phyloP scores from a whole-genome alignment of 2,113 vertebrate species.

The Antidorcas marsupialis region DNA sequence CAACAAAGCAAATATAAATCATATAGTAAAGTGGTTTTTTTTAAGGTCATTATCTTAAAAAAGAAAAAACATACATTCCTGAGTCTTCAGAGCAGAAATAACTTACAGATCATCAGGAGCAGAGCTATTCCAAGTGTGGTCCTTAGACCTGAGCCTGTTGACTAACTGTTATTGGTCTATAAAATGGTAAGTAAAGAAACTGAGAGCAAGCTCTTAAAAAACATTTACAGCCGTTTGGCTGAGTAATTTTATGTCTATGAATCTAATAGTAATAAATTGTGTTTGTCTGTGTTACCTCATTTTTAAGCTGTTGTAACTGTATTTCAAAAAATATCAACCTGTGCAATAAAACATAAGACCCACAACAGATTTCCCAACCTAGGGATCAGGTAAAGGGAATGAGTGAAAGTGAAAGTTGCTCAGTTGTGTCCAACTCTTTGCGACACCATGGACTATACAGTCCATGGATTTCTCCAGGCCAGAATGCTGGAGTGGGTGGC shows the following conservation, averaged over 20 bases:
- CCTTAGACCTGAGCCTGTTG: not conserved
- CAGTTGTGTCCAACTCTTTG: not conserved
- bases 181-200: not conserved
- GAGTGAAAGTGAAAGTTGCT: not conserved
- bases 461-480: not conserved
- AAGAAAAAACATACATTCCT: not conserved
- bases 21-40: not conserved
- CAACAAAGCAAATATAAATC: not conserved
- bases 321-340: not conserved
- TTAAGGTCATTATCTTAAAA: not conserved
- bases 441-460: not conserved
- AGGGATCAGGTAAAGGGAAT: not conserved
- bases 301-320: not conserved
- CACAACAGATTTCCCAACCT: not conserved
- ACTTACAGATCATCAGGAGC: not conserved
- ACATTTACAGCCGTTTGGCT: not conserved
- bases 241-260: not conserved
- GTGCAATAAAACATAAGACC: not conserved
- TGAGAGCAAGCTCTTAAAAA: not conserved
- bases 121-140: not conserved
- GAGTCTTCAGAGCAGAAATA: not conserved
- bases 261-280: not conserved
- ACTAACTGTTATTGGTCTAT: not conserved
- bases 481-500: not conserved
- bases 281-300: not conserved